Evolutionary conservation across 2,797 vertebrate genomes (phyloP).

Genomic region (Ctenochaetus hawaiiensis): DNA sequence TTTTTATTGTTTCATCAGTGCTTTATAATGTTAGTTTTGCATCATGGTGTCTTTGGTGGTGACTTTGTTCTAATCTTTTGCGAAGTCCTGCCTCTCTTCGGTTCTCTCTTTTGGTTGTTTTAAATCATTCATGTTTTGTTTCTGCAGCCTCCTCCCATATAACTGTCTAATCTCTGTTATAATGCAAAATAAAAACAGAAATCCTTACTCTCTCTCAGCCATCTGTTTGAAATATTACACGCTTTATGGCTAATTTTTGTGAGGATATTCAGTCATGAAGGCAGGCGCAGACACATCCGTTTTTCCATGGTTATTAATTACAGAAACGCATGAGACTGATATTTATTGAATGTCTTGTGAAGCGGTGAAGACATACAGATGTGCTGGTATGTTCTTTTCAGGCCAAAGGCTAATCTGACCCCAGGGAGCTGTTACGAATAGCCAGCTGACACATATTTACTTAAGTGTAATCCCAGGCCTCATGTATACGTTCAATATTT

Average conservation of each 20-base stretch:
- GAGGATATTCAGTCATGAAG: conserved; percentile 34
- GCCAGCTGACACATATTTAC: conserved; percentile 61
- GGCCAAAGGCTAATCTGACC: conserved; percentile 71
- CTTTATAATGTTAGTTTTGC: conserved; percentile 44
- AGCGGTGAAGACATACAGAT: conserved; percentile 43
- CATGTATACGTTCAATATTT: conserved; percentile 61
- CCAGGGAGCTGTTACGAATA: conserved; percentile 58
- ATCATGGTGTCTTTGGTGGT: conserved; percentile 24
- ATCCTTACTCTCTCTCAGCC: conserved; percentile 33
- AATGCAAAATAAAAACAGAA: conserved; percentile 54
- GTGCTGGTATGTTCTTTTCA: conserved; percentile 50
- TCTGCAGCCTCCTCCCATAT: neutral
- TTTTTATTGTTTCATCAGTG: conserved; percentile 30
- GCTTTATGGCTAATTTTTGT: conserved; percentile 55
- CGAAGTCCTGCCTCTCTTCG: conserved; percentile 11
- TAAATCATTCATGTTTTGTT: conserved; percentile 36
- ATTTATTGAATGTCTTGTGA: conserved; percentile 49
- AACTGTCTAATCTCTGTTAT: conserved; percentile 49
- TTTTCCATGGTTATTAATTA: conserved; percentile 69
- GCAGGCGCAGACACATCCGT: conserved; percentile 51
- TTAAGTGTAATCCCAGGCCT: conserved; percentile 53
- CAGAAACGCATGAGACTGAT: conserved; percentile 47
- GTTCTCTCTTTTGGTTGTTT: conserved; percentile 4
- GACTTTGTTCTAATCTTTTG: conserved; percentile 35
- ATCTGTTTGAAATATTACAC: conserved; percentile 66